Evolutionary conservation across 2,113 vertebrate genomes (phyloP), one percentile per base, ranked within the genome.

Genomic region (Dipodomys ordii): DNA sequence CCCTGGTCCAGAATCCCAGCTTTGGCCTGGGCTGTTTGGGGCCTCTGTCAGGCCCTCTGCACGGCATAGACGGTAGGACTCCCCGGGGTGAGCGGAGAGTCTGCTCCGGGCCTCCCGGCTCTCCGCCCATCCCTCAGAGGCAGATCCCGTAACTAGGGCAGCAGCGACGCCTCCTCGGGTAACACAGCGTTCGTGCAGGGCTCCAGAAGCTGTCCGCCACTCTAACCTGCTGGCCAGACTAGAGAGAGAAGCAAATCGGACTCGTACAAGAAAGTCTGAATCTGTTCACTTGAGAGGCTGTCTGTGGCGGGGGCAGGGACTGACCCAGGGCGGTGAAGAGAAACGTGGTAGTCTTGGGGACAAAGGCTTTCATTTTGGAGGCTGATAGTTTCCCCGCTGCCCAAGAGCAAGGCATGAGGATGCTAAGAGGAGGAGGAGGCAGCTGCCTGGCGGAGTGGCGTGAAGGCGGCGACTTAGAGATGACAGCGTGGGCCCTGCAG

Each of bases 401-500:
- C 49, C 8, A 13, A 53, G 49, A 53, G 49, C 12, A 13, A 53
- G 49, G 9, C 49, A 53, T 13, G 49, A 53, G 49, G 12, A 9
- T 13, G 49, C 49, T 9, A 53, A 53, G 49, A 53, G 49, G 49
- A 53, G 49, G 49, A 53, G 49, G 11, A 44, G 15, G 57, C 5
- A 0, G 1, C 28, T 27, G 0, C 64, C 18, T 18, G 16, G 2
- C 6, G 1, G 0, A 62, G 1, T 28, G 8, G n/a, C 1, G 0
- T 0, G 3, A 1, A 35, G n/a, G n/a, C 0, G 0, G 28, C 15
- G 27, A 1, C 18, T 0, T 0, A 65, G 87, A 28, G 57, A 18
- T 18, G 25, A 7, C 1, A 0, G 16, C 22, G 1, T 9, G 5
- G n/a, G 44, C 13, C 7, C 0, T 12, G 1, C 25, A 44, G 67